Percentiles rank a stretch among this genome's conserved stretches.
These are phyloP conservation scores for Drosophila paracracens DNA, from an alignment of 2,888 invertebrate genomes.

Conservation along the genomic window DNA sequence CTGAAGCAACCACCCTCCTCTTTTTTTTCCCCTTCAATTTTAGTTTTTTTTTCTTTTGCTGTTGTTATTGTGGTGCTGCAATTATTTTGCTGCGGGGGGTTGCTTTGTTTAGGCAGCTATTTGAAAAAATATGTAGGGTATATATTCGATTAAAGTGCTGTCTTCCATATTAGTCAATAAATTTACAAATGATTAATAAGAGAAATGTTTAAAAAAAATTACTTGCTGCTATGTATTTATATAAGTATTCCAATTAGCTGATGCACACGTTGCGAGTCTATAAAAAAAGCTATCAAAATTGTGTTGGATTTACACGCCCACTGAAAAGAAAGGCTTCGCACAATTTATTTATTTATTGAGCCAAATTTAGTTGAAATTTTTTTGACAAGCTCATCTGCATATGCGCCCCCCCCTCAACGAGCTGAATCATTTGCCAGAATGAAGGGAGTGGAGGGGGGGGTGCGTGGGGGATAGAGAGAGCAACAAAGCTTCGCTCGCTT, in stretches of 20 bases:
- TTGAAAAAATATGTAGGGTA: neutral
- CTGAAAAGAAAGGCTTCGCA: constrained; percentile 60
- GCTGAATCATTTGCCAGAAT: constrained; percentile 25
- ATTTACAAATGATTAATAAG: neutral
- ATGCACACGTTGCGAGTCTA: constrained; percentile 12
- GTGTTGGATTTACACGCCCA: constrained; percentile 26
- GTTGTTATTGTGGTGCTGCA: constrained; percentile 30
- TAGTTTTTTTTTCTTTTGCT: neutral
- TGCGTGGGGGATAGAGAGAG: neutral
- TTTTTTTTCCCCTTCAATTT: constrained; percentile 3
- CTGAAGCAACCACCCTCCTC: constrained; percentile 32
- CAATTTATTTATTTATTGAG: constrained; percentile 74
- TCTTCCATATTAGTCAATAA: neutral
- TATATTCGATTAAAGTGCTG: neutral
- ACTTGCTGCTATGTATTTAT: neutral
- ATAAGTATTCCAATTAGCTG: neutral
- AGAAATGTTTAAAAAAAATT: neutral
- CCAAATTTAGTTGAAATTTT: constrained; percentile 49
- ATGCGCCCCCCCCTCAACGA: constrained; percentile 46
- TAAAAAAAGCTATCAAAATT: constrained; percentile 26
- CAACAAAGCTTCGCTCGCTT: constrained; percentile 4
- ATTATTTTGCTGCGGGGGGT: constrained; percentile 19
- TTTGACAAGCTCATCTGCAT: constrained; percentile 74
- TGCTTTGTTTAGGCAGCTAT: constrained; percentile 6
- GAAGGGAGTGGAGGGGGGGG: neutral